Evolutionary conservation across 2,113 vertebrate species (phyloP).

Genomic region (Chroicocephalus ridibundus): DNA sequence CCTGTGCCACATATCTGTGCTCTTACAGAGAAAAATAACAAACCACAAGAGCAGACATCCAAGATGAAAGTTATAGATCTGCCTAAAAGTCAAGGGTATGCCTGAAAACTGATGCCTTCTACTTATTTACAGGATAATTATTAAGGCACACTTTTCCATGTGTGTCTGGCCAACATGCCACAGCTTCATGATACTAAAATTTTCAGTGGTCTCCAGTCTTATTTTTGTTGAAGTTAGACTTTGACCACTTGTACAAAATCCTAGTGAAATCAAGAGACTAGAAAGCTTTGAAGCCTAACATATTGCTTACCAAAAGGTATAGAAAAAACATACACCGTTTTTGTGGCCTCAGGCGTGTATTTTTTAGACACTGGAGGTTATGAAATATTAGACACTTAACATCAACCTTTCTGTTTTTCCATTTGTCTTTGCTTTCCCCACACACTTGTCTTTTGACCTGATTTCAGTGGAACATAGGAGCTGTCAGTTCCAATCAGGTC

Average conservation of each 20-base stretch:
- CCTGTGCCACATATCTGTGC: background rate
- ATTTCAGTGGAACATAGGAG: slow-evolving; percentile 34
- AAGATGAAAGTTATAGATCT: background rate
- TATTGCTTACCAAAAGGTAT: background rate
- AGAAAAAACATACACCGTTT: background rate
- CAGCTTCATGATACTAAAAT: background rate
- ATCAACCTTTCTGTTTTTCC: slow-evolving; percentile 27
- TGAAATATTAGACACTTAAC: slow-evolving; percentile 19
- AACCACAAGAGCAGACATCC: background rate
- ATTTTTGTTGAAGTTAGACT: background rate
- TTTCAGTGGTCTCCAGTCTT: background rate
- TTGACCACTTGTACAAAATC: background rate
- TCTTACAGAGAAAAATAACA: background rate
- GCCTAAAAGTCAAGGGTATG: background rate
- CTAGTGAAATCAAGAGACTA: background rate
- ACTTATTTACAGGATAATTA: background rate
- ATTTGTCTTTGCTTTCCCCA: slow-evolving; percentile 41
- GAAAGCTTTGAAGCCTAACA: background rate
- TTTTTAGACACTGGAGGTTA: background rate
- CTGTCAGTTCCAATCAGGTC: slow-evolving; percentile 55
- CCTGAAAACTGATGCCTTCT: background rate
- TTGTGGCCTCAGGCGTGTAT: background rate
- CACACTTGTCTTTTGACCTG: slow-evolving; percentile 60
- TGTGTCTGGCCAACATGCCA: background rate
- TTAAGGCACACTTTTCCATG: background rate